Conservation (phyloP, 53 echinoderm and acorn worm species). For the Astropecten irregularis region DNA sequence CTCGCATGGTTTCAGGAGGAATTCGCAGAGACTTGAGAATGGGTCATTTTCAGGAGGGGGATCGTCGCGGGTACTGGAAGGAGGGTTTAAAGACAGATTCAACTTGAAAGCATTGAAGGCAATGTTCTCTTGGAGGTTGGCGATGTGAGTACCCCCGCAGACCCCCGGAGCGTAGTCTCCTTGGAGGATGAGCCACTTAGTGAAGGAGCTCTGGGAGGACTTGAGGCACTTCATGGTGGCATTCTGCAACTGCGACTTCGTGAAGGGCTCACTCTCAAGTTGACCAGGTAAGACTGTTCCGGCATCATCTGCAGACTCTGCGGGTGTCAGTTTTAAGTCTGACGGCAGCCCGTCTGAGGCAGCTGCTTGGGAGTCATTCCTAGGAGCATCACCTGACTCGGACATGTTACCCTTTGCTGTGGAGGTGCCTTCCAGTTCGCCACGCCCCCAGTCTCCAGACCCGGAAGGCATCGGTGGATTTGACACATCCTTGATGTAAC, state of each 20-base stretch:
- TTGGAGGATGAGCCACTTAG: slow-evolving; percentile 47
- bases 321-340: not conserved
- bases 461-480: too few relatives aligned
- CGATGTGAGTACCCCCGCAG: not conserved
- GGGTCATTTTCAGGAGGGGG: not conserved
- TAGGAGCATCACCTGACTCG: not conserved
- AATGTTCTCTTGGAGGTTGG: slow-evolving; percentile 54
- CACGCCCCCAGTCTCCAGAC: not conserved
- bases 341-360: not conserved
- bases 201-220: slow-evolving; percentile 30
- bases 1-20: slow-evolving; percentile 17
- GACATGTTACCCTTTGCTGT: not conserved
- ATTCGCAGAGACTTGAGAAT: slow-evolving; percentile 3
- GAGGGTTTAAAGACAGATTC: not conserved
- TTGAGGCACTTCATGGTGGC: slow-evolving; percentile 23
- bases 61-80: too few relatives aligned
- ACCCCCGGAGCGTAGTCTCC: slow-evolving; percentile 56
- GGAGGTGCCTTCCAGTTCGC: not conserved
- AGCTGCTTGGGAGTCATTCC: not conserved
- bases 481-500: too few relatives aligned
- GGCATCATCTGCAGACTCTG: not conserved
- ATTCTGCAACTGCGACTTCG: not conserved
- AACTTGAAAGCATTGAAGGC: slow-evolving; percentile 50
- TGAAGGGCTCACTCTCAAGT: not conserved
- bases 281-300: not conserved